phyloP scores from a whole-genome alignment of 2,113 vertebrate genomes.

The Neogobius melanostomus region DNA sequence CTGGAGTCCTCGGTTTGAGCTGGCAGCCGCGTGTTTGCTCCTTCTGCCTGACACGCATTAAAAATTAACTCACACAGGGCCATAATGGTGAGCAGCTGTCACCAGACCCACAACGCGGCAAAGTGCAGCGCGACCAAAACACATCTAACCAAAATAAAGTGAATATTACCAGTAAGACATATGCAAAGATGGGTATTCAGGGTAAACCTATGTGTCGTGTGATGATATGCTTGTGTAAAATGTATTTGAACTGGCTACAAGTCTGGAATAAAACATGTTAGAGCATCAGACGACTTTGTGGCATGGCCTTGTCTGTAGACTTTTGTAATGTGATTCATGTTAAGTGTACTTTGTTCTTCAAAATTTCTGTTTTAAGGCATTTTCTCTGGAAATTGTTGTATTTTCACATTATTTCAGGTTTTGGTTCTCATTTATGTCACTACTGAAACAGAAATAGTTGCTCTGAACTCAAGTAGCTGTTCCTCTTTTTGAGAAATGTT shows the following conservation, averaged over 20 bases:
- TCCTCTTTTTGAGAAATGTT: too few species aligned
- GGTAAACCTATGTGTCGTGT: too few species aligned
- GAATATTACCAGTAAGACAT: slow-evolving; percentile 26
- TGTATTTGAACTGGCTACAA: slow-evolving; percentile 1
- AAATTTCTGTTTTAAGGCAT: too few species aligned
- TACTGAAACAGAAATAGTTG: too few species aligned
- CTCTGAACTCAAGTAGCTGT: too few species aligned
- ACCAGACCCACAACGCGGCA: slow-evolving; percentile 54
- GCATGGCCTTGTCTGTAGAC: too few species aligned
- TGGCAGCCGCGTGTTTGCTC: slow-evolving; percentile 60
- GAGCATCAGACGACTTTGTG: not conserved
- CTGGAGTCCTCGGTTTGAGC: slow-evolving; percentile 55
- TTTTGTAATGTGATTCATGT: too few species aligned
- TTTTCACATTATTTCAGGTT: too few species aligned
- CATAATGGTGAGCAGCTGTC: slow-evolving; percentile 75
- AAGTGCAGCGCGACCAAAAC: slow-evolving; percentile 68
- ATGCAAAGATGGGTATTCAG: too few species aligned
- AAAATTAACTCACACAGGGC: slow-evolving; percentile 70
- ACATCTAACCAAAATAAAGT: slow-evolving; percentile 32
- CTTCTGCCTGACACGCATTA: slow-evolving; percentile 63
- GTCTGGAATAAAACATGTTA: not conserved
- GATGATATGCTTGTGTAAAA: not conserved
- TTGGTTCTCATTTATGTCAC: too few species aligned
- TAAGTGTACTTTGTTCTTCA: too few species aligned
- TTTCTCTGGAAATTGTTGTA: too few species aligned